These are phyloP conservation scores for Cercopithecus petaurista DNA, from an alignment of 2,797 vertebrate genomes.

Conservation along the genomic window DNA sequence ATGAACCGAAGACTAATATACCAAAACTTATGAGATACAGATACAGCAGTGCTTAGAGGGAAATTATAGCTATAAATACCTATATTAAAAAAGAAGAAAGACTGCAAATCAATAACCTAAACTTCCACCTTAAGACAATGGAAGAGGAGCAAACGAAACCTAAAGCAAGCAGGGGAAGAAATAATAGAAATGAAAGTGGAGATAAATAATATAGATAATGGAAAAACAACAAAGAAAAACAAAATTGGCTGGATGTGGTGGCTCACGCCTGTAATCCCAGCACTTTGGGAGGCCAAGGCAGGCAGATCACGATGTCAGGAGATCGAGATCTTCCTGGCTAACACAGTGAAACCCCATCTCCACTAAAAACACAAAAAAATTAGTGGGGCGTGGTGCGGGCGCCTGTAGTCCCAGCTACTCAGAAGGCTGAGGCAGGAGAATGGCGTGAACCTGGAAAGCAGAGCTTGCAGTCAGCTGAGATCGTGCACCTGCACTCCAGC, in stretches of 20 bases:
- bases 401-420: too few species aligned
- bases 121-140: neutral
- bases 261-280: too few species aligned
- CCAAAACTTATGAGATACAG: neutral
- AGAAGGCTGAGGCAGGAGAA: too few species aligned
- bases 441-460: too few species aligned
- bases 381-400: rapidly evolving
- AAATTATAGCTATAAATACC: neutral
- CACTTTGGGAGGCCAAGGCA: too few species aligned
- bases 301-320: too few species aligned
- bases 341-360: too few species aligned
- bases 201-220: neutral
- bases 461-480: too few species aligned
- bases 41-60: neutral
- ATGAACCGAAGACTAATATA: neutral
- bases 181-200: neutral
- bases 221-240: neutral
- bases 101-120: neutral
- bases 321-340: too few species aligned
- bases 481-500: too few species aligned
- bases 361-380: too few species aligned
- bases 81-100: neutral
- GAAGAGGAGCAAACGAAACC: neutral
- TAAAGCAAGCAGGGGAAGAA: neutral
- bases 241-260: too few species aligned